Evolutionary conservation across 2,888 invertebrate species (phyloP).

Genomic region (Mellilla xanthometata): DNA sequence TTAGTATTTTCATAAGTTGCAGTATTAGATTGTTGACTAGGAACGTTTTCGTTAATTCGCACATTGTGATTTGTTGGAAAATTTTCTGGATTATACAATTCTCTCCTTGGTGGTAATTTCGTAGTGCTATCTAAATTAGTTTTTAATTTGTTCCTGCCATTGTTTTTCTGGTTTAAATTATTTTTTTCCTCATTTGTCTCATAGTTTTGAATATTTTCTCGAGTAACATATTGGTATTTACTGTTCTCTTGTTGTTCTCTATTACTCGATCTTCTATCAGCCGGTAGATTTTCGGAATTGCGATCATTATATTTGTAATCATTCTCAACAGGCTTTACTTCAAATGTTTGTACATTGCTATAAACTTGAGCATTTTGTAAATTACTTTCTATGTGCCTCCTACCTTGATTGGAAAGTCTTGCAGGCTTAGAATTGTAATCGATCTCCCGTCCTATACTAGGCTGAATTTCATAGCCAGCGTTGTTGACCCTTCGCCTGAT

Average conservation of each 20-base stretch:
- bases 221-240: no score
- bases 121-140: slow-evolving; percentile 4
- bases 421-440: neutral
- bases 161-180: neutral
- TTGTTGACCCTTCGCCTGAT: slow-evolving; percentile 1
- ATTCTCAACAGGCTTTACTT: neutral
- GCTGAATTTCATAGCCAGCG: slow-evolving; percentile 15
- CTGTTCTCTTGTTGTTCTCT: no score
- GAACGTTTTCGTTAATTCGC: neutral
- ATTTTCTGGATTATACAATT: neutral
- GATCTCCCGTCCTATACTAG: slow-evolving; percentile 11
- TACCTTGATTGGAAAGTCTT: slow-evolving; percentile 7
- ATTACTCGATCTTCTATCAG: neutral
- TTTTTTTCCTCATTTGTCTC: neutral
- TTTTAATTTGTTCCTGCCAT: neutral
- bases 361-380: neutral
- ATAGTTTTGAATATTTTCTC: neutral
- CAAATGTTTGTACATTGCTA: neutral
- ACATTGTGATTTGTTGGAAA: slow-evolving; percentile 1
- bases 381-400: slow-evolving; percentile 13
- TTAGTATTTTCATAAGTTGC: neutral
- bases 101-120: neutral
- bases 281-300: neutral
- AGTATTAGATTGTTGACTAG: neutral
- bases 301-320: neutral